These are phyloP conservation scores for Hofmannophila pseudospretella DNA, from an alignment of 2,888 invertebrate species.

Conservation along the genomic window DNA sequence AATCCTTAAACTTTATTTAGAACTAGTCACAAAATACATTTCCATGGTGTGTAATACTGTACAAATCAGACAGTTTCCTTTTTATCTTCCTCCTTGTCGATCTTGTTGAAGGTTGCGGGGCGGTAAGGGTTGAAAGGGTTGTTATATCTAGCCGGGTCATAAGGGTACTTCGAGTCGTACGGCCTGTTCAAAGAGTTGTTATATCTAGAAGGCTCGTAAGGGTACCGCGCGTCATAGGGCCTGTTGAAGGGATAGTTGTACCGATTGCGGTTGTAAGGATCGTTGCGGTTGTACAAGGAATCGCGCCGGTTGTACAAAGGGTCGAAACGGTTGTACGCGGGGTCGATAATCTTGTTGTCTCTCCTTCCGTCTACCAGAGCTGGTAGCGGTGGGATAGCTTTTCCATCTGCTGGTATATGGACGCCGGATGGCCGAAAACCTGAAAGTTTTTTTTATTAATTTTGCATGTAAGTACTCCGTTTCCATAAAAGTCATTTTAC, in stretches of 20 bases:
- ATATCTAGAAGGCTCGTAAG: slow-evolving; percentile 18
- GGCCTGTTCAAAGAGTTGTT: slow-evolving; percentile 29
- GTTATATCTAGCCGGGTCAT: slow-evolving; percentile 1
- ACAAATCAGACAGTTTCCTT: slow-evolving; percentile 15
- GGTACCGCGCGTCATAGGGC: slow-evolving; percentile 6
- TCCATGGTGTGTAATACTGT: neutral
- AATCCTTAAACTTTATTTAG: too few species aligned
- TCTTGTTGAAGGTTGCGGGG: slow-evolving; percentile 13
- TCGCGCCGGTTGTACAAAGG: slow-evolving; percentile 31
- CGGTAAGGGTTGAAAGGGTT: slow-evolving; percentile 4
- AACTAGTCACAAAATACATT: neutral
- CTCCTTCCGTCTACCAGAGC: slow-evolving; percentile 41
- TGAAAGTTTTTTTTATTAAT: too few species aligned
- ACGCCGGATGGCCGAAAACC: slow-evolving; percentile 81
- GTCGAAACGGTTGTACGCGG: slow-evolving; percentile 31
- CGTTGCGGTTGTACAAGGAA: slow-evolving; percentile 19
- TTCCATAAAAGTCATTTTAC: too few species aligned
- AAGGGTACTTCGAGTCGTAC: slow-evolving; percentile 5
- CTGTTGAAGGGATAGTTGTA: slow-evolving; percentile 30
- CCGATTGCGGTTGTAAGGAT: slow-evolving; percentile 22
- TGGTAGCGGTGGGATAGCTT: slow-evolving; percentile 58
- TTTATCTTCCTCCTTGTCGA: slow-evolving; percentile 26
- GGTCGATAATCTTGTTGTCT: slow-evolving; percentile 25
- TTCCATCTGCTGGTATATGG: slow-evolving; percentile 80
- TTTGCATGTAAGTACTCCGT: too few species aligned